phyloP scores from a whole-genome alignment of 92 coral and sea anemone genomes.

The Siderastrea siderea region DNA sequence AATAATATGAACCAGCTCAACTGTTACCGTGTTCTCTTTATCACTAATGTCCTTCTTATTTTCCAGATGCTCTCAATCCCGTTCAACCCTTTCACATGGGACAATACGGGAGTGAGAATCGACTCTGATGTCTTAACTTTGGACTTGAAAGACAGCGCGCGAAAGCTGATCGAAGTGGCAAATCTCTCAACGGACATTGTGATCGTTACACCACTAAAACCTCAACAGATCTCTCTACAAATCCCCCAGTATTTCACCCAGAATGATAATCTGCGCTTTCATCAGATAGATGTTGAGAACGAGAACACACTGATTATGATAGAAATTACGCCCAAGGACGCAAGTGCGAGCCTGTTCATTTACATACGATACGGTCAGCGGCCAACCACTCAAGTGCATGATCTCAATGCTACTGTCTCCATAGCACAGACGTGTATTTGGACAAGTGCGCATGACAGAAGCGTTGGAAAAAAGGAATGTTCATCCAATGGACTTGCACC shows the following conservation, averaged over 20 bases:
- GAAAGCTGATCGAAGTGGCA: conserved; percentile 42
- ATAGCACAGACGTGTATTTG: conserved; percentile 22
- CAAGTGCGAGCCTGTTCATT: conserved; percentile 11
- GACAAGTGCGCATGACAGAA: conserved; percentile 15
- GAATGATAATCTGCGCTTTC: conserved; percentile 42
- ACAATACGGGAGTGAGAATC: conserved; percentile 40
- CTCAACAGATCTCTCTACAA: conserved; percentile 12
- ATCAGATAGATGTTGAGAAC: conserved; percentile 34
- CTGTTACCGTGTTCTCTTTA: too few relatives aligned
- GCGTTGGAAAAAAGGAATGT: not conserved
- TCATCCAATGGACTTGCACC: not conserved
- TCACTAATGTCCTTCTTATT: too few relatives aligned
- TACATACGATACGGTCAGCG: conserved; percentile 45
- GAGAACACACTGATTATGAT: conserved; percentile 46
- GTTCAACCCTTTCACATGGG: conserved; percentile 78
- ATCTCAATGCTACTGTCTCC: conserved; percentile 50
- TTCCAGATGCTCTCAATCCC: conserved; percentile 63
- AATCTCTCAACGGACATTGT: conserved; percentile 55
- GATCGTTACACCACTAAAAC: conserved; percentile 56
- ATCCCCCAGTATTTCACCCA: conserved; percentile 35
- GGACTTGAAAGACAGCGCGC: conserved; percentile 45
- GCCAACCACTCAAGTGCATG: conserved; percentile 57
- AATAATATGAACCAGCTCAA: too few relatives aligned
- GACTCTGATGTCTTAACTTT: conserved; percentile 66
- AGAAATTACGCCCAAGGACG: conserved; percentile 22